A percentile compares a stretch with the other conserved stretches of the same genome.
Evolutionary conservation across 1,140 invertebrate species (phyloP).

Genomic region (Psix sp.): DNA sequence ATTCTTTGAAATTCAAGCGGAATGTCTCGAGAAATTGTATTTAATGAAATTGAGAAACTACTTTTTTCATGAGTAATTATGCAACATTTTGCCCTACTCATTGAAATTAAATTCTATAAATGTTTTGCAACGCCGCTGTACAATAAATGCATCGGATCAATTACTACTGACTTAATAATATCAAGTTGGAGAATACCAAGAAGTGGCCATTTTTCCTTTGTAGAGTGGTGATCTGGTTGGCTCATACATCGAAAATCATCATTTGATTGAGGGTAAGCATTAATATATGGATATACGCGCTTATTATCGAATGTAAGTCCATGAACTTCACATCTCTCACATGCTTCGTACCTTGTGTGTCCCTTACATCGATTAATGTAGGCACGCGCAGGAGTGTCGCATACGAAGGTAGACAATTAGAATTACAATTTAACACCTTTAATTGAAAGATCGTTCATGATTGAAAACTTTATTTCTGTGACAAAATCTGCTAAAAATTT

Average conservation of each 20-base stretch:
- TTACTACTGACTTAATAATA: slow-evolving; percentile 15
- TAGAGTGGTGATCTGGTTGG: slow-evolving; percentile 6
- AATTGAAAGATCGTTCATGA: slow-evolving; percentile 1
- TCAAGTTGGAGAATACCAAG: slow-evolving; percentile 5
- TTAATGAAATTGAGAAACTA: slow-evolving; percentile 8
- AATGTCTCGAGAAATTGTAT: slow-evolving; percentile 16
- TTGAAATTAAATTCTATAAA: slow-evolving; percentile 14
- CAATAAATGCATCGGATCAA: slow-evolving; percentile 41
- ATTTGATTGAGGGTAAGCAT: too few relatives aligned
- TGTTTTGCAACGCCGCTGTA: slow-evolving; percentile 33
- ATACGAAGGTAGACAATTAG: slow-evolving; percentile 7
- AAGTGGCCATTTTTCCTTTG: slow-evolving; percentile 26
- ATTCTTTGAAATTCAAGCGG: slow-evolving; percentile 46
- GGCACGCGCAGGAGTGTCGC: slow-evolving; percentile 35
- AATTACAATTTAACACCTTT: background rate
- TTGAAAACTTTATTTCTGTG: slow-evolving; percentile 14
- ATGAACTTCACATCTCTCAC: slow-evolving; percentile 27
- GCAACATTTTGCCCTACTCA: background rate
- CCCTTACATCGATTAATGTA: slow-evolving; percentile 28
- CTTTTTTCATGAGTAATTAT: background rate
- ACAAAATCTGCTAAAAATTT: slow-evolving; percentile 31
- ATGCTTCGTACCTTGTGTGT: slow-evolving; percentile 7
- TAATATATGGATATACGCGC: too few relatives aligned
- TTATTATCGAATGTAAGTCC: background rate
- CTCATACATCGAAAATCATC: background rate